Base-by-base conservation (phyloP, 2,113 vertebrate species). In the Pteronura brasiliensis region DNA sequence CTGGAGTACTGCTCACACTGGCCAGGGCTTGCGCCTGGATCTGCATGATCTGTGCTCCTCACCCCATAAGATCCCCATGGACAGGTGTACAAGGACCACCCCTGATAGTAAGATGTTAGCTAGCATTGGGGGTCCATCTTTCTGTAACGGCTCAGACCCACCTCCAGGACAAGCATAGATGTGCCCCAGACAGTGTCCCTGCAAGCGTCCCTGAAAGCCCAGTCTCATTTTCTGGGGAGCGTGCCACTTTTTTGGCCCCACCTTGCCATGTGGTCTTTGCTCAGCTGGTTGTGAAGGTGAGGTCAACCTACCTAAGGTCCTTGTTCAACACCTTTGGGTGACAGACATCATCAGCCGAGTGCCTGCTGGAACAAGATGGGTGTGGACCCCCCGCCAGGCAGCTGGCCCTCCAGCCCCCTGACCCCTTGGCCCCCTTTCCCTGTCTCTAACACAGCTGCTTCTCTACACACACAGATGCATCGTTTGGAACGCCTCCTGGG, bases 401-500 rank as follows among this genome's bases (percentile, higher is more conserved):
- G 57, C 36, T 1, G 13, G n/a, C 61, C 39, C 69, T 12, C 8
- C 5, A 3, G 36, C 18, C 57, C 12, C 57, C 57, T 59, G 23
- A 59, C 57, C 57, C 21, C 25, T 23, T 23, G 57, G 57, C 57
- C 27, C 11, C 11, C 34, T 2, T 18, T 44, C 8, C 29, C 61
- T 12, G 11, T 97, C 47, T 97, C 96, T 98, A 92, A 97, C 31
- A 20, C 5, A 4, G 11, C 59, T 81, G 59, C 81, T 97, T 87
- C 96, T 94, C 80, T 88, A 74, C 86, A 13, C 99, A 99, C 88
- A 11, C 99, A 99, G 99, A 99, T 95, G 98, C 99, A 20, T 98
- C 99, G 0, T 99, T 99, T 20, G 99, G 99, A 92, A 99, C 99
- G 0, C 99, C 99, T 3, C 99, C 99, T 0, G 98, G 99, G 9